Evolutionary conservation across 53 echinoderm and acorn worm species (phyloP), one percentile per base, ranked within the genome.

Genomic region (Holothuria leucospilota): DNA sequence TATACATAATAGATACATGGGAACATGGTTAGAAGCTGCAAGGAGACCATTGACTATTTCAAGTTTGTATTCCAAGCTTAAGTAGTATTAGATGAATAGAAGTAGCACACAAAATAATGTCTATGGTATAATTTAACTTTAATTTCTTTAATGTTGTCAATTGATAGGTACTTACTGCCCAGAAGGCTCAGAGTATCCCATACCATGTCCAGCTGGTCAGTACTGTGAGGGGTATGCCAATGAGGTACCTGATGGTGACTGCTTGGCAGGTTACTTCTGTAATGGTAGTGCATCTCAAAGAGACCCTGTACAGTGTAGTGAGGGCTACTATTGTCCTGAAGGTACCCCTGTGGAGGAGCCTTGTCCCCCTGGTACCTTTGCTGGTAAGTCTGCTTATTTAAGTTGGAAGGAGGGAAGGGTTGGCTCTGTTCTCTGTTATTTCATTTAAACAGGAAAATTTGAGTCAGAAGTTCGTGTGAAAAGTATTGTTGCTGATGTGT

Each of bases 291-390:
- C 96, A 0, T 86, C 89, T 9, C 91, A 90, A 16, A 77, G 63
- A 0, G 95, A 96, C 85, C 95, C 95, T 5, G 75, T 90, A 39
- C 78, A 88, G 66, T 96, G 96, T 59, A 93, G 93, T 34, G 84
- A 87, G 34, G 96, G 96, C 6, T 87, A 96, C 85, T 96, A 96
- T 84, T 96, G 96, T 75, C 96, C 95, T 13, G 84, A 95, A 49
- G 96, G 96, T n/a, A 96, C 96, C 8, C 87, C 88, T 21, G 89
- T 96, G 0, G 94, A 96, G 62, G 94, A 96, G 51, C 94, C 96
- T 10, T 96, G 96, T 59, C 87, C 83, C 75, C 96, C 96, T 21
- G 96, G 78, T 1, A 96, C 95, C 25, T 96, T 93, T 88, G 93
- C 96, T 82, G 90, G 96, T 93, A 80, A 82, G 87, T 68, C 20